These are phyloP conservation scores for Puffinus mauretanicus DNA, from an alignment of 2,113 vertebrate species.

Conservation along the genomic window DNA sequence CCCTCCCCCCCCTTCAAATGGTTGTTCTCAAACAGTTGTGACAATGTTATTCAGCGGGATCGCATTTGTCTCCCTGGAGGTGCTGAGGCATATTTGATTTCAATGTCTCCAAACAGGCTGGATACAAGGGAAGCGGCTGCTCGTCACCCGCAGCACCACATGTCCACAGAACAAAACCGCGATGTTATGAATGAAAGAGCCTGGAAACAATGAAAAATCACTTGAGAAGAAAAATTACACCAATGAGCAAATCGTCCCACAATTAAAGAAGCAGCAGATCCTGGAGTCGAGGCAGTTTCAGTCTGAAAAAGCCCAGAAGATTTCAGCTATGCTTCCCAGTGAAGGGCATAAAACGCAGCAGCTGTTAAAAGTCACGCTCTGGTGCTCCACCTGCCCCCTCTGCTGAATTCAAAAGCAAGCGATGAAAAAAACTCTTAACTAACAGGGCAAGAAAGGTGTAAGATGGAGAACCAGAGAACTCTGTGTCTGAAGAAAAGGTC, in stretches of 20 bases:
- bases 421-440: background rate
- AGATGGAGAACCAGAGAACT: background rate
- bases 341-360: background rate
- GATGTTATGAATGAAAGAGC: background rate
- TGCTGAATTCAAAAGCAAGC: background rate
- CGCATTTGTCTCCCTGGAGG: background rate
- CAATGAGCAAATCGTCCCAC: rapidly evolving
- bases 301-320: background rate
- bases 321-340: background rate
- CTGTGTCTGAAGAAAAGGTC: background rate
- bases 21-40: background rate
- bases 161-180: rapidly evolving
- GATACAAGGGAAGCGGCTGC: background rate
- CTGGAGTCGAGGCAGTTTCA: rapidly evolving
- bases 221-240: background rate
- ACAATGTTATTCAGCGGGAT: background rate
- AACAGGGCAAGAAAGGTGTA: background rate
- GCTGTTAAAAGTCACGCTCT: background rate
- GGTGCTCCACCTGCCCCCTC: background rate
- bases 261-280: background rate
- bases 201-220: background rate
- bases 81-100: background rate
- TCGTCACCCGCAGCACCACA: background rate
- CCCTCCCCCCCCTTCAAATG: background rate
- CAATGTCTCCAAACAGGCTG: background rate